phyloP scores from a whole-genome alignment of 2,797 vertebrate species.

The Otus scops region DNA sequence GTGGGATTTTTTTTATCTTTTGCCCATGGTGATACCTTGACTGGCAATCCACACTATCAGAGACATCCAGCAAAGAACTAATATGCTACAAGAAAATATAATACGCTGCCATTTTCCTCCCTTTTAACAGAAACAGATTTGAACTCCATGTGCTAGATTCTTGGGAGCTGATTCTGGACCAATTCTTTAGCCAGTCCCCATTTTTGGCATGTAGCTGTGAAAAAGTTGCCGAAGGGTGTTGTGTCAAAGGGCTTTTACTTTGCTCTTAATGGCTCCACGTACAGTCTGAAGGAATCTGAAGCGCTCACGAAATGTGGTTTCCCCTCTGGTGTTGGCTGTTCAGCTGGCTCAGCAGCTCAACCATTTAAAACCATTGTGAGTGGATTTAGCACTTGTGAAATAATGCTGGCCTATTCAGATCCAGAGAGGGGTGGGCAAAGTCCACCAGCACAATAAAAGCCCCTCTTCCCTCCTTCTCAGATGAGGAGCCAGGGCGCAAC shows the following conservation, averaged over 20 bases:
- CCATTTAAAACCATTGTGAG: conserved; percentile 52
- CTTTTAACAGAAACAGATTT: background rate
- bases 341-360: conserved; percentile 47
- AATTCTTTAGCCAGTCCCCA: background rate
- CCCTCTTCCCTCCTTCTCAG: background rate
- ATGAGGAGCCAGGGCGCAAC: background rate
- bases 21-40: background rate
- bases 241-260: conserved; percentile 33
- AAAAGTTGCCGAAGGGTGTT: background rate
- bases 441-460: background rate
- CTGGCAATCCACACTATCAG: background rate
- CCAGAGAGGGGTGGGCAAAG: conserved; percentile 32
- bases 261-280: background rate
- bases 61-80: background rate
- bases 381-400: conserved; percentile 61
- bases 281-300: conserved; percentile 31
- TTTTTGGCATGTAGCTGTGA: background rate
- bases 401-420: conserved; percentile 50
- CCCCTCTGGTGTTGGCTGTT: conserved; percentile 44
- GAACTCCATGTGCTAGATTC: background rate
- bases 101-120: background rate
- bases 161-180: background rate
- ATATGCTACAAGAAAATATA: background rate
- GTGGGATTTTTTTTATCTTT: background rate
- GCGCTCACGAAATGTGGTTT: conserved; percentile 22